Conservation (phyloP, 2,888 invertebrate species). For the Onthophagus sagittarius region DNA sequence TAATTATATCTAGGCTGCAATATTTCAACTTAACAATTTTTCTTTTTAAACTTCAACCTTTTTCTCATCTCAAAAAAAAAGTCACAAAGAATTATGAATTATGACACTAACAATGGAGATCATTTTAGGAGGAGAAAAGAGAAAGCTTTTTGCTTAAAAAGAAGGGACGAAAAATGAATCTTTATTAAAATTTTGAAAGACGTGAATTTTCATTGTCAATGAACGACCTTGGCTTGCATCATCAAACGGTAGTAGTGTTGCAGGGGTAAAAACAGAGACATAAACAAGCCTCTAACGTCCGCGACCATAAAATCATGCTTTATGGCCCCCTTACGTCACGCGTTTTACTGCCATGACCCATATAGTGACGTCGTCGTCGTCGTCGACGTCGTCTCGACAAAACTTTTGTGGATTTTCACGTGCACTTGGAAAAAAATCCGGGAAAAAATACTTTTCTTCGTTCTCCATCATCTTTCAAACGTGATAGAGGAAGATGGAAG, state of each 20-base stretch:
- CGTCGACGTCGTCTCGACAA: conserved; percentile 32
- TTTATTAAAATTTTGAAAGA: not conserved
- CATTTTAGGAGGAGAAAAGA: too few relatives aligned
- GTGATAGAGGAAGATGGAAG: conserved; percentile 48
- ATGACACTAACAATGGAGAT: too few relatives aligned
- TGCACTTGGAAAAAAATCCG: not conserved
- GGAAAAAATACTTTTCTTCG: not conserved
- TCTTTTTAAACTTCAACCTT: not conserved
- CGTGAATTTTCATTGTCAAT: not conserved
- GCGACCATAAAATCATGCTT: conserved; percentile 48
- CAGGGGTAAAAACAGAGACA: not conserved
- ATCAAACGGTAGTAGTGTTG: too few relatives aligned
- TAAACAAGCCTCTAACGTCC: not conserved
- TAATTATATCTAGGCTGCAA: not conserved
- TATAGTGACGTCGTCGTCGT: conserved; percentile 20
- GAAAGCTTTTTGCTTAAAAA: too few relatives aligned
- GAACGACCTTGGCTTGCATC: not conserved
- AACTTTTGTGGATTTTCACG: conserved; percentile 25
- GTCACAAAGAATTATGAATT: too few relatives aligned
- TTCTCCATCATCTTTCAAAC: conserved; percentile 12
- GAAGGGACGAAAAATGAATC: too few relatives aligned
- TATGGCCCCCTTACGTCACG: conserved; percentile 45
- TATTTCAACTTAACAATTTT: not conserved
- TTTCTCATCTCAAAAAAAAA: not conserved
- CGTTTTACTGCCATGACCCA: conserved; percentile 4